Conservation (phyloP, 35 echinoderm and acorn worm species). For the Chiridota heheva region DNA sequence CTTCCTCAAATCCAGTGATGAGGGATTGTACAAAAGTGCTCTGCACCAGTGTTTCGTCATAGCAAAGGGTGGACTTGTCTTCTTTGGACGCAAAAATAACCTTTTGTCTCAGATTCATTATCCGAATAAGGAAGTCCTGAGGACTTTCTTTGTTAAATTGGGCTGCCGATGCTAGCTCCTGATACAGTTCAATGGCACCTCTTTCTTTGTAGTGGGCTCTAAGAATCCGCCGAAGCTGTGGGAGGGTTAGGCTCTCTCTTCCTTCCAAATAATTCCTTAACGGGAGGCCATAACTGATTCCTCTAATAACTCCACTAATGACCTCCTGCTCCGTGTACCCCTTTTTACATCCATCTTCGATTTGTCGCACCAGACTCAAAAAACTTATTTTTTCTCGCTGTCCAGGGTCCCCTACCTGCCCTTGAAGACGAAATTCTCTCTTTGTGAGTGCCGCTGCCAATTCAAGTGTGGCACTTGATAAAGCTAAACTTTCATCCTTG, state of each 20-base stretch:
- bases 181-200: slow-evolving; percentile 51
- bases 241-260: not conserved
- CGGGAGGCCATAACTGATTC: not conserved
- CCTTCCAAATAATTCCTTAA: slow-evolving; percentile 57
- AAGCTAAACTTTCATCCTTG: too few relatives aligned
- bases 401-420: slow-evolving; percentile 51
- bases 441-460: not conserved
- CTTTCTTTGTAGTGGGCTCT: slow-evolving; percentile 60
- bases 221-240: slow-evolving; percentile 23
- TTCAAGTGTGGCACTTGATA: too few relatives aligned
- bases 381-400: slow-evolving; percentile 49
- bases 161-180: slow-evolving; percentile 37
- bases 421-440: slow-evolving; percentile 31
- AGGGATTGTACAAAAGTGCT: slow-evolving; percentile 49
- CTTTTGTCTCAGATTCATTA: slow-evolving; percentile 51
- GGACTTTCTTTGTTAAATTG: slow-evolving; percentile 31
- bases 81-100: slow-evolving; percentile 62
- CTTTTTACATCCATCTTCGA: slow-evolving; percentile 31
- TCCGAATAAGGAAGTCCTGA: slow-evolving; percentile 47
- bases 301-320: slow-evolving; percentile 23
- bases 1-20: slow-evolving; percentile 37
- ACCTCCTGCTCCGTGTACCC: slow-evolving; percentile 28
- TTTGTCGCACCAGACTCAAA: slow-evolving; percentile 52
- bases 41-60: slow-evolving; percentile 41
- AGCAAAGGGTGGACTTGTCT: not conserved